Evolutionary conservation across 2,797 vertebrate species (phyloP), one percentile per base, ranked within the genome.

Genomic region (Hafferia zeledoni): DNA sequence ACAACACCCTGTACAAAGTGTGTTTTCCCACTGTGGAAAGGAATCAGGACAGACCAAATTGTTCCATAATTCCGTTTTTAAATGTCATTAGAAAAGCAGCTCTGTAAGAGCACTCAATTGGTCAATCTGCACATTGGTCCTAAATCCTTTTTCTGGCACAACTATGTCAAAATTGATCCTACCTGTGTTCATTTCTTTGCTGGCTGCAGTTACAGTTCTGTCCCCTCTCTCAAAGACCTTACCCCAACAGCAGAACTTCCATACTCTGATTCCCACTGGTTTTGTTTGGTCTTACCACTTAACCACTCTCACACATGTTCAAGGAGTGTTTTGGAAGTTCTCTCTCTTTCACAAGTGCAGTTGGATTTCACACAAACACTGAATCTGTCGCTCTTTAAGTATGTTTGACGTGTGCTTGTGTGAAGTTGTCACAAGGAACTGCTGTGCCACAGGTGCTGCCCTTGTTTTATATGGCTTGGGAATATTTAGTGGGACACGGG

Each of bases 271-370:
- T 5, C 49, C 80, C 71, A 3, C 56, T 53, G 46, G 11, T 17
- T 37, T 37, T 17, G 43, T 43, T 5, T 16, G 8, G 2, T 28
- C 33, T n/a, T 31, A 10, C 18, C 11, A 3, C 47, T 67, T 43
- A 64, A 61, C 22, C 2, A 1, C 35, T 6, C n/a, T 76, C 13
- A 2, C 5, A 8, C 8, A 0, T 35, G 2, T 30, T 33, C 11
- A 3, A 17, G 41, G 43, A 31, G 43, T 4, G 3, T 15, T 55
- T 35, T 14, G n/a, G 23, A 39, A 63, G 49, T 10, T 27, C 7
- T 10, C 43, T 16, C 47, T 52, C 4, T 28, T 49, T 25, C 63
- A 20, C 31, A 4, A 50, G 33, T 4, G 9, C 27, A 1, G 0
- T 9, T 37, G 50, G 11, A 12, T 74, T 79, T 56, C 47, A 19